These are phyloP conservation scores for Anguilla megastoma DNA, from an alignment of 2,797 vertebrate genomes.

Conservation along the genomic window DNA sequence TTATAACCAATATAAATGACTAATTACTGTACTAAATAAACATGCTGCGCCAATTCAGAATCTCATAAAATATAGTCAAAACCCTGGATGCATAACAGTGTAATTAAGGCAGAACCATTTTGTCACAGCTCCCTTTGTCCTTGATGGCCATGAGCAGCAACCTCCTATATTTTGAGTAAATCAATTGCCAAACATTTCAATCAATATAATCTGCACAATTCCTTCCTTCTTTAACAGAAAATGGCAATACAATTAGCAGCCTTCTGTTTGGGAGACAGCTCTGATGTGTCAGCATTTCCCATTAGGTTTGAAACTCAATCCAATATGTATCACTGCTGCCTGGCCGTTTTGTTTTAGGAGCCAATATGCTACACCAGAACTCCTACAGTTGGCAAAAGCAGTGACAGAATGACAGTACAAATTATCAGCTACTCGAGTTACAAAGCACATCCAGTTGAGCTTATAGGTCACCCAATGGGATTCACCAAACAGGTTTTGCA, in stretches of 20 bases:
- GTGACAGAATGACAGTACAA: not conserved
- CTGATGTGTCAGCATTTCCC: not conserved
- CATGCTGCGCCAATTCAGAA: not conserved
- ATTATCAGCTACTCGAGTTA: not conserved
- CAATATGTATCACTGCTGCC: not conserved
- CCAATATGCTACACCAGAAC: not conserved
- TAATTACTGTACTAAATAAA: not conserved
- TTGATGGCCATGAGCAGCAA: not conserved
- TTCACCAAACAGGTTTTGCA: constrained; percentile 8
- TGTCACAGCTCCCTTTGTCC: not conserved
- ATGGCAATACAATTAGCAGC: not conserved
- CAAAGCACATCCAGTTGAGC: not conserved
- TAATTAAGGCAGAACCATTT: not conserved
- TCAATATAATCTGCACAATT: not conserved
- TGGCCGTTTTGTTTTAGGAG: not conserved
- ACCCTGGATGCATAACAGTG: not conserved
- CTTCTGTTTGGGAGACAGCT: not conserved
- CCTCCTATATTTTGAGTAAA: not conserved
- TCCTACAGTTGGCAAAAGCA: constrained; percentile 4
- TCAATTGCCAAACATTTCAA: not conserved
- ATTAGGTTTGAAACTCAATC: constrained; percentile 19
- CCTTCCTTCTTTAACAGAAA: not conserved
- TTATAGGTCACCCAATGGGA: not conserved
- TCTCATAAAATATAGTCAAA: not conserved
- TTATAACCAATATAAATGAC: not conserved